Evolutionary conservation across 2,888 invertebrate genomes (phyloP).

Genomic region (Prenolepis imparis): DNA sequence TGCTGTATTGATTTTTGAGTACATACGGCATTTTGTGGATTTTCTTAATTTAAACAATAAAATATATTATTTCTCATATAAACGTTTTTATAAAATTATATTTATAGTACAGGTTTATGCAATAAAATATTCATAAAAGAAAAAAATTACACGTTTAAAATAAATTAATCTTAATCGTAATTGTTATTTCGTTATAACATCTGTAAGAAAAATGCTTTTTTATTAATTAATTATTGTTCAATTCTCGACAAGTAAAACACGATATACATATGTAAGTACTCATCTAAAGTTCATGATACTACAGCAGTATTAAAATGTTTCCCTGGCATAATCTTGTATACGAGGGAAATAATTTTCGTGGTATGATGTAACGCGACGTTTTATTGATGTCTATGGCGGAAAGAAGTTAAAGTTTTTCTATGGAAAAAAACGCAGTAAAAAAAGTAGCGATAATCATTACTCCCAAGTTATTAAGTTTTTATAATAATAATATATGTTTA

Average conservation of each 20-base stretch:
- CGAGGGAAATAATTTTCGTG: slow-evolving; percentile 40
- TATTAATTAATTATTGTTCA: slow-evolving; percentile 31
- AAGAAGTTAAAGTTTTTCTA: slow-evolving; percentile 37
- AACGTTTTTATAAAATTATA: not conserved
- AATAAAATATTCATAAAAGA: not conserved
- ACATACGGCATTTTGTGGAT: not conserved
- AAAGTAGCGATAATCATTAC: slow-evolving; percentile 42
- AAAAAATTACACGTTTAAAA: not conserved
- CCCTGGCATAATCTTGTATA: slow-evolving; percentile 31
- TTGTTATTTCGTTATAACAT: slow-evolving; percentile 4
- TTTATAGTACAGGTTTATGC: not conserved
- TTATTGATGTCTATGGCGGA: slow-evolving; percentile 23
- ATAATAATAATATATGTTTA: slow-evolving; percentile 30
- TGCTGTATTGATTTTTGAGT: not conserved
- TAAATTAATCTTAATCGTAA: not conserved
- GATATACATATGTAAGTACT: slow-evolving; percentile 11
- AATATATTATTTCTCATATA: not conserved
- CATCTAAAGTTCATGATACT: slow-evolving; percentile 6
- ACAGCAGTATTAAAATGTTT: slow-evolving; percentile 35
- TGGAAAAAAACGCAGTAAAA: slow-evolving; percentile 40
- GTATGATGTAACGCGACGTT: slow-evolving; percentile 54
- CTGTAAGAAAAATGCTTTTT: not conserved
- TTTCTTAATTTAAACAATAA: not conserved
- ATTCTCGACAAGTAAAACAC: not conserved
- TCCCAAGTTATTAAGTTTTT: slow-evolving; percentile 42